Conservation (phyloP, 2,797 vertebrate genomes). For the Periparus ater region DNA sequence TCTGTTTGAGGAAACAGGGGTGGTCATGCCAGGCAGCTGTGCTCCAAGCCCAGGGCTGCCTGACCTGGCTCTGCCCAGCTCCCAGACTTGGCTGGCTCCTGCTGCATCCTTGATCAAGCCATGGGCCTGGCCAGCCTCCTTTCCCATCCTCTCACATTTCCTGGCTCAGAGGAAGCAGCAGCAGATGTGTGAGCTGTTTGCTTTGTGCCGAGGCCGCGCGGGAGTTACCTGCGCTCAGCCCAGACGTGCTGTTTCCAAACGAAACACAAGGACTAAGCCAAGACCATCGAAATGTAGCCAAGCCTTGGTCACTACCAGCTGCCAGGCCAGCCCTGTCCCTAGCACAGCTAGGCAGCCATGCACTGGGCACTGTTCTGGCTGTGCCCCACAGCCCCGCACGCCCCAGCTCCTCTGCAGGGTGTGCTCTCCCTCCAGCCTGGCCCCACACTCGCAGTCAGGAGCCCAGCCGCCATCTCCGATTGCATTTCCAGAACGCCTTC, state of each 20-base stretch:
- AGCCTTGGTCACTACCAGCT: not conserved
- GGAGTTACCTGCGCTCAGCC: conserved; percentile 62
- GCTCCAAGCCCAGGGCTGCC: not conserved
- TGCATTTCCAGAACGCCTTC: conserved; percentile 49
- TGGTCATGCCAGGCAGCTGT: not conserved
- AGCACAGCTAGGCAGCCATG: rapidly evolving
- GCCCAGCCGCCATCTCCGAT: conserved; percentile 18
- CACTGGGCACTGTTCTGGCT: rapidly evolving
- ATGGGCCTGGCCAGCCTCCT: conserved; percentile 23
- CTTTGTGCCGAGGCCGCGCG: conserved; percentile 54
- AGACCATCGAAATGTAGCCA: not conserved
- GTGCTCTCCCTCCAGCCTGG: not conserved
- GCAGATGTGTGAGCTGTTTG: conserved; percentile 68
- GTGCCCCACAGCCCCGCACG: rapidly evolving
- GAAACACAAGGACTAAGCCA: conserved; percentile 39
- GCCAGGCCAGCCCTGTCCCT: not conserved
- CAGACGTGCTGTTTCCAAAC: not conserved
- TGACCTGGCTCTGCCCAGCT: not conserved
- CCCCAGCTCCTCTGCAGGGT: not conserved
- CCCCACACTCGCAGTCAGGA: not conserved
- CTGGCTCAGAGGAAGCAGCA: conserved; percentile 64
- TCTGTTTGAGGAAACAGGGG: not conserved
- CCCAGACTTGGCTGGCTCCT: not conserved
- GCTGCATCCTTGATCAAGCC: not conserved
- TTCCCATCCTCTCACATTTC: conserved; percentile 64